phyloP scores from a whole-genome alignment of 2,797 vertebrate species.

The Rhabdophis nuchalis region DNA sequence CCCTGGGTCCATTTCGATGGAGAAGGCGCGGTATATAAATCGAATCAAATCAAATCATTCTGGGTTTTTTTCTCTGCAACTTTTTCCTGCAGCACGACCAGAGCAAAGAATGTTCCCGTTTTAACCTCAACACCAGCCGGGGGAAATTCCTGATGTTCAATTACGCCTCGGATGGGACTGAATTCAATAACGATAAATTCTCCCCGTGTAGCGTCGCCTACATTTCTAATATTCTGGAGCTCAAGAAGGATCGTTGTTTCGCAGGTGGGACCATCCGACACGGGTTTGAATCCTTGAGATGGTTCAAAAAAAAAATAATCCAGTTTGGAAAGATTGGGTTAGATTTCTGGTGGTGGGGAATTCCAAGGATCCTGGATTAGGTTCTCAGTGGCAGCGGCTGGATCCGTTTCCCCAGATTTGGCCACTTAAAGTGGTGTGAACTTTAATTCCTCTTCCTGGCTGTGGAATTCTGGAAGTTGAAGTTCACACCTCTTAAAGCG shows the following conservation, averaged over 20 bases:
- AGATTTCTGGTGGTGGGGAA: neutral
- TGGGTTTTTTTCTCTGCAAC: neutral
- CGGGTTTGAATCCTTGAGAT: too few relatives aligned
- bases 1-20: too few relatives aligned
- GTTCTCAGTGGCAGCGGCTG: too few relatives aligned
- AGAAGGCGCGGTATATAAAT: too few relatives aligned
- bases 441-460: neutral
- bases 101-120: slow-evolving; percentile 68
- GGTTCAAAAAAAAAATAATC: neutral
- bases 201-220: slow-evolving; percentile 75
- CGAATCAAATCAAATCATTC: too few relatives aligned
- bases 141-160: slow-evolving; percentile 84
- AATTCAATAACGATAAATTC: slow-evolving; percentile 79
- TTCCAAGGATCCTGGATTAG: neutral
- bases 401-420: neutral
- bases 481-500: neutral
- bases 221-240: slow-evolving; percentile 67
- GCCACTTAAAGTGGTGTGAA: neutral
- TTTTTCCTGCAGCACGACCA: slow-evolving; percentile 74
- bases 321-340: neutral
- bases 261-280: slow-evolving; percentile 66
- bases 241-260: slow-evolving; percentile 81
- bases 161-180: slow-evolving; percentile 70
- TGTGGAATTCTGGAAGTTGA: neutral
- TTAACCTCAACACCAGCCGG: slow-evolving; percentile 61